A percentile compares a stretch with the other conserved stretches of the same genome.
Evolutionary conservation across 2,888 invertebrate species (phyloP).

Genomic region (Meandrusa payeni): DNA sequence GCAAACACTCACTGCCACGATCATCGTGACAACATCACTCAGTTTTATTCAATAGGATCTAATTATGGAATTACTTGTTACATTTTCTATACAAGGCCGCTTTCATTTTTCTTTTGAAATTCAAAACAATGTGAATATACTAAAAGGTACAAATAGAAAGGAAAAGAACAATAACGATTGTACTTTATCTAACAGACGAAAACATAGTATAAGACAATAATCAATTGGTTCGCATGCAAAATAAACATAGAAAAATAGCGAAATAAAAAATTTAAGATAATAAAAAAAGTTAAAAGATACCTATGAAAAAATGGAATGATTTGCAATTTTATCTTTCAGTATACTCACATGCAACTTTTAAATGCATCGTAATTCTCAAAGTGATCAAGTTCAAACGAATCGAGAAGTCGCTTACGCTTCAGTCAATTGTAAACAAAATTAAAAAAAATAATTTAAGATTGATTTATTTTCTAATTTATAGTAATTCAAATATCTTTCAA

Average conservation of each 20-base stretch:
- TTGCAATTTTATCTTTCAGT: conserved; percentile 69
- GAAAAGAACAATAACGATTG: conserved; percentile 41
- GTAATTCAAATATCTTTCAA: conserved; percentile 58
- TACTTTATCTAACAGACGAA: conserved; percentile 50
- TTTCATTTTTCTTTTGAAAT: conserved; percentile 79
- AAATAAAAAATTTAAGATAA: conserved; percentile 56
- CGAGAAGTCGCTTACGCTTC: conserved; percentile 63
- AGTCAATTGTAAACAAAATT: conserved; percentile 72
- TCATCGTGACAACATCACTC: conserved; percentile 64
- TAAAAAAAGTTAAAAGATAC: conserved; percentile 48
- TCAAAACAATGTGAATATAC: conserved; percentile 70
- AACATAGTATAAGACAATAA: conserved; percentile 42
- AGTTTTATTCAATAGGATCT: conserved; percentile 67
- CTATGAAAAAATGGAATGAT: conserved; percentile 74
- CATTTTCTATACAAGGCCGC: conserved; percentile 52
- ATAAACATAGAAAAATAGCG: conserved; percentile 62
- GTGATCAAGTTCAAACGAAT: conserved; percentile 55
- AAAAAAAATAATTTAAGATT: conserved; percentile 65
- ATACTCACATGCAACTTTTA: conserved; percentile 66
- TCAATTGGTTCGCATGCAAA: conserved; percentile 62
- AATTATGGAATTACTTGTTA: conserved; percentile 70
- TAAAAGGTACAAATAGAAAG: conserved; percentile 49
- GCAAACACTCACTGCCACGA: conserved; percentile 63
- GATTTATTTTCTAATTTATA: conserved; percentile 58
- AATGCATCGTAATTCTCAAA: conserved; percentile 63